A percentile compares a stretch with the other conserved stretches of the same genome.
Conservation (phyloP, 1,140 invertebrate species). For the Atta colombica region DNA sequence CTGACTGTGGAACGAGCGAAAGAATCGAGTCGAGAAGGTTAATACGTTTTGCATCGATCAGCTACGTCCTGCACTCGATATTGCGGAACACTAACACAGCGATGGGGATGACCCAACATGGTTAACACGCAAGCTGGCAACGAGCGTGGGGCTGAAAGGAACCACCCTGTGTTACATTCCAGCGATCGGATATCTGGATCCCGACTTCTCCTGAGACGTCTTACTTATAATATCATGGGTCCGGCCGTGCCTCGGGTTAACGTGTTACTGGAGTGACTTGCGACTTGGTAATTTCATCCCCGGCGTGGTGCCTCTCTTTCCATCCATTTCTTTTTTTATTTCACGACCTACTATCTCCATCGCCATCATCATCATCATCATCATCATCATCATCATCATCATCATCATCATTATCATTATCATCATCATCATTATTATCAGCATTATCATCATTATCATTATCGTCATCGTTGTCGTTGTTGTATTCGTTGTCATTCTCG, state of each 20-base stretch:
- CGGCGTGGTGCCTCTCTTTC: constrained; percentile 78
- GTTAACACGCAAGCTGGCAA: constrained; percentile 76
- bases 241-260: constrained; percentile 71
- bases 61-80: constrained; percentile 71
- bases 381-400: constrained; percentile 55
- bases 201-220: constrained; percentile 74
- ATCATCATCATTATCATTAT: constrained; percentile 35
- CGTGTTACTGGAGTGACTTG: constrained; percentile 82
- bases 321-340: constrained; percentile 66
- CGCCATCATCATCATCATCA: constrained; percentile 46
- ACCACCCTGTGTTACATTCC: constrained; percentile 74
- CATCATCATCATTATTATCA: neutral
- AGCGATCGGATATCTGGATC: constrained; percentile 76
- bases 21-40: constrained; percentile 60
- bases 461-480: constrained; percentile 39
- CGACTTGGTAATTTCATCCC: constrained; percentile 85
- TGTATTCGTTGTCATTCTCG: constrained; percentile 64
- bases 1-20: constrained; percentile 16
- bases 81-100: constrained; percentile 53
- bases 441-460: constrained; percentile 9
- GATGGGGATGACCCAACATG: constrained; percentile 49
- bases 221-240: constrained; percentile 76
- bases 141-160: constrained; percentile 62
- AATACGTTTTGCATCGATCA: constrained; percentile 78
- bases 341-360: constrained; percentile 68